Evolutionary conservation across 2,888 invertebrate species (phyloP), one percentile per base, ranked within the genome.

Genomic region (Caenorhabditis sinica): DNA sequence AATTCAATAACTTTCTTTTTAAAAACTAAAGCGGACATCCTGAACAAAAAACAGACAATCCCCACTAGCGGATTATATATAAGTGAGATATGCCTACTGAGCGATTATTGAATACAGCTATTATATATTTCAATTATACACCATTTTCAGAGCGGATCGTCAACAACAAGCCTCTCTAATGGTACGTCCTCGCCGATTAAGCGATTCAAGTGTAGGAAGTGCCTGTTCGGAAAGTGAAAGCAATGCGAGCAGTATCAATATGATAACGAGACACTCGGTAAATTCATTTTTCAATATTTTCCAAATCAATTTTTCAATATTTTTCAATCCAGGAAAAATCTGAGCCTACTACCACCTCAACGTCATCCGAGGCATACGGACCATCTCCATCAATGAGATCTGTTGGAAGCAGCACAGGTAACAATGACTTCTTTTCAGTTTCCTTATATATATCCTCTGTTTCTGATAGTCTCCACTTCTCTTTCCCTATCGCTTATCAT

Each of bases 181-280:
- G 91, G 91, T 92, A 4, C 87, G 91, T 28, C 92, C 92, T 8
- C 86, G 92, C n/a, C 85, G 92, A 28, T 81, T 92, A 40, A 91
- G 91, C 61, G 92, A 92, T 72, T 92, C 91, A 11, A 89, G 89
- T 49, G 92, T 92, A 11, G 86, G 89, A 28, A 88, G 88, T 28
- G 90, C 88, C 4, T 91, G 90, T 66, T 90, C 90, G 9, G 90
- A 90, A 60, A 86, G 86, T 33, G 90, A 89, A 23, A 85, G 86
- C 77, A 83, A 85, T 66, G 85, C 83, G 5, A 86, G 85, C 69
- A 87, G 85, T 53, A 82, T 85, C 8, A 82, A 82, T 28, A 86
- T 83, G 73, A 76, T 85, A 40, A 56, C 77, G 30, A 49, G 76
- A 60, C 77, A 77, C 58, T 45, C 56, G 53, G 75, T 84, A 60